Evolutionary conservation across 2,888 invertebrate genomes (phyloP).

Genomic region (Toxonevra muliebris): DNA sequence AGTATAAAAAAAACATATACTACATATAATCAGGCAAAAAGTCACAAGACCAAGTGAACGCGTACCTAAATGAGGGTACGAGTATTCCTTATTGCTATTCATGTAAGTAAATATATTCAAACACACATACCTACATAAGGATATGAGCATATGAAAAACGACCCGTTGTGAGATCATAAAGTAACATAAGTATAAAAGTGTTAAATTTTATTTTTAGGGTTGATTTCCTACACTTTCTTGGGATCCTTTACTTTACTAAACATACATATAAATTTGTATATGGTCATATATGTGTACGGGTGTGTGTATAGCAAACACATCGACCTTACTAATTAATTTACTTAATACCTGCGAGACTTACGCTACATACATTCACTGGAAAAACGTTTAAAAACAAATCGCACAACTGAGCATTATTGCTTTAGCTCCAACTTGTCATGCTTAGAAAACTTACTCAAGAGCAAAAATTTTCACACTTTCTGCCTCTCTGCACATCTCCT

Average conservation of each 20-base stretch:
- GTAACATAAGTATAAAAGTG: background rate
- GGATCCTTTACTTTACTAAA: no score
- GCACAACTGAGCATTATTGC: no score
- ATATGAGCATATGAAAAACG: constrained; percentile 12
- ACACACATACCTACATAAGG: background rate
- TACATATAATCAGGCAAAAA: constrained; percentile 9
- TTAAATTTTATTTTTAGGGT: constrained; percentile 13
- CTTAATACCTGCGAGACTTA: constrained; percentile 29
- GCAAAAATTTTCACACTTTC: no score
- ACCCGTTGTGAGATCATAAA: constrained; percentile 13
- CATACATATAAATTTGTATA: no score
- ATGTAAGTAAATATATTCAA: background rate
- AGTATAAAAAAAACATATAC: constrained; percentile 13
- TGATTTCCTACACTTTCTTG: no score
- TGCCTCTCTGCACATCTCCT: no score
- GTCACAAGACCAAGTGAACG: background rate
- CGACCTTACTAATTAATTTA: constrained; percentile 28
- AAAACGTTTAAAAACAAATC: constrained; percentile 23
- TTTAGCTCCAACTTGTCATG: no score
- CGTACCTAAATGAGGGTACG: constrained; percentile 12
- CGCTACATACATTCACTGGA: background rate
- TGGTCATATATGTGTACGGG: no score
- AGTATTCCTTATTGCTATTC: constrained; percentile 12
- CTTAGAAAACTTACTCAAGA: no score
- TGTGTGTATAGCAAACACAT: no score